A percentile compares a stretch with the other conserved stretches of the same genome.
Evolutionary conservation across 2,888 invertebrate species (phyloP).

Genomic region (Torymus aiolomorphi): DNA sequence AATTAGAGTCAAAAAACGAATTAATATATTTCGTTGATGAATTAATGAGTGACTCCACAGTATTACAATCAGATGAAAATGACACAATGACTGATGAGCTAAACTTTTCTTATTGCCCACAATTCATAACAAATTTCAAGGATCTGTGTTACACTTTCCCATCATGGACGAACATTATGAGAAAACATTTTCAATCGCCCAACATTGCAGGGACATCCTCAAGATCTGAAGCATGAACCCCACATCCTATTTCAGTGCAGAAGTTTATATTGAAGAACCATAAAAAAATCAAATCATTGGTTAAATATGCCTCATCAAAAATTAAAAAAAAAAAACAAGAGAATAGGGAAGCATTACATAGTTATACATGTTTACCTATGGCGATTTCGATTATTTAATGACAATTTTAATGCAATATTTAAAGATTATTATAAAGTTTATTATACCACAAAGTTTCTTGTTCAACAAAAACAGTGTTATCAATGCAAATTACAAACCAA

Average conservation of each 20-base stretch:
- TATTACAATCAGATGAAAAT: neutral
- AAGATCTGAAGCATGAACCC: conserved; percentile 26
- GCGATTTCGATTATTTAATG: too few relatives aligned
- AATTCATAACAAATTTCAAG: conserved; percentile 3
- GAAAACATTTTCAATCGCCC: conserved; percentile 10
- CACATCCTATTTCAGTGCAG: neutral
- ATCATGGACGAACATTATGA: conserved; percentile 51
- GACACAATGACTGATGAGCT: neutral
- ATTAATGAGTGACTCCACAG: neutral
- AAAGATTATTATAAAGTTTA: too few relatives aligned
- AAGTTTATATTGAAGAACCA: conserved; percentile 6
- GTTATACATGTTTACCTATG: too few relatives aligned
- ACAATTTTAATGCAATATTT: too few relatives aligned
- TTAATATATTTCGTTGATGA: conserved; percentile 13
- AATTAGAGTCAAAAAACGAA: neutral
- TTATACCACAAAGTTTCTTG: too few relatives aligned
- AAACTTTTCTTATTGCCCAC: conserved; percentile 23
- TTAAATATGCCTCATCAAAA: too few relatives aligned
- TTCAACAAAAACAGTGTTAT: too few relatives aligned
- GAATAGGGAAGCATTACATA: too few relatives aligned
- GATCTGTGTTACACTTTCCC: conserved; percentile 14
- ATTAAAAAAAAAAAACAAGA: too few relatives aligned
- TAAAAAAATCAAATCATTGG: too few relatives aligned
- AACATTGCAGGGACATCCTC: conserved; percentile 43
- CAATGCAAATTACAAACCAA: too few relatives aligned